These are phyloP conservation scores for Rhinichthys klamathensis DNA, from an alignment of 2,113 vertebrate species.

Conservation along the genomic window DNA sequence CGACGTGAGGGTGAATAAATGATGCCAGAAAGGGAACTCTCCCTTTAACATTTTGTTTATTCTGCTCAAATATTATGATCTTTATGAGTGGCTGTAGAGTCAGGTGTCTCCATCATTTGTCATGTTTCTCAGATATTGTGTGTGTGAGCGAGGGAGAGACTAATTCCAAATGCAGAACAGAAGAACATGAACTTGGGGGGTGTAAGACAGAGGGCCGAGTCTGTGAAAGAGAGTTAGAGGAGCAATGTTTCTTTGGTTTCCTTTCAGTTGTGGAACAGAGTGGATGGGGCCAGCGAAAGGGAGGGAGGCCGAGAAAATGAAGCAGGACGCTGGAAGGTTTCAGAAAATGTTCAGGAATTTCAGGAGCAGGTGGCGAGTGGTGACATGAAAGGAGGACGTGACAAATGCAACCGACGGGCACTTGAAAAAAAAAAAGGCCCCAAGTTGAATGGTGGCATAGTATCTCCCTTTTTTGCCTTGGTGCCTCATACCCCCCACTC, in stretches of 20 bases:
- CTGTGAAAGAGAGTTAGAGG: slow-evolving; percentile 54
- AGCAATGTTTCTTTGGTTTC: slow-evolving; percentile 61
- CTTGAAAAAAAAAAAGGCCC: slow-evolving; percentile 61
- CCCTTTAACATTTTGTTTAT: neutral
- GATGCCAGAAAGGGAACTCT: neutral
- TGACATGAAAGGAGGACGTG: slow-evolving; percentile 77
- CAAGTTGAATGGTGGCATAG: slow-evolving; percentile 67
- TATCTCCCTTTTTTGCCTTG: slow-evolving; percentile 59
- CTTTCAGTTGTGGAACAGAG: slow-evolving; percentile 58
- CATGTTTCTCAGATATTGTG: slow-evolving; percentile 35
- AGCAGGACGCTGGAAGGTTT: slow-evolving; percentile 61
- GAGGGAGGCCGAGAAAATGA: slow-evolving; percentile 55
- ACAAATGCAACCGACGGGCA: slow-evolving; percentile 75
- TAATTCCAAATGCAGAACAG: slow-evolving; percentile 66
- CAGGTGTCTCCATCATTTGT: slow-evolving; percentile 12
- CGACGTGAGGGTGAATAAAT: neutral
- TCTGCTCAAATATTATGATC: neutral
- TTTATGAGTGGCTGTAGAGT: neutral
- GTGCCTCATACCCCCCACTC: slow-evolving; percentile 47
- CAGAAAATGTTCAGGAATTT: slow-evolving; percentile 79
- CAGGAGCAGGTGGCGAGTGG: slow-evolving; percentile 80
- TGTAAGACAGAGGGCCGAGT: slow-evolving; percentile 45
- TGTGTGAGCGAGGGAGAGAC: slow-evolving; percentile 36
- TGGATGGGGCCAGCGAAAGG: slow-evolving; percentile 56
- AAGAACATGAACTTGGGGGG: slow-evolving; percentile 55